Evolutionary conservation across 2,113 vertebrate species (phyloP).

Genomic region (Crotalus horridus): DNA sequence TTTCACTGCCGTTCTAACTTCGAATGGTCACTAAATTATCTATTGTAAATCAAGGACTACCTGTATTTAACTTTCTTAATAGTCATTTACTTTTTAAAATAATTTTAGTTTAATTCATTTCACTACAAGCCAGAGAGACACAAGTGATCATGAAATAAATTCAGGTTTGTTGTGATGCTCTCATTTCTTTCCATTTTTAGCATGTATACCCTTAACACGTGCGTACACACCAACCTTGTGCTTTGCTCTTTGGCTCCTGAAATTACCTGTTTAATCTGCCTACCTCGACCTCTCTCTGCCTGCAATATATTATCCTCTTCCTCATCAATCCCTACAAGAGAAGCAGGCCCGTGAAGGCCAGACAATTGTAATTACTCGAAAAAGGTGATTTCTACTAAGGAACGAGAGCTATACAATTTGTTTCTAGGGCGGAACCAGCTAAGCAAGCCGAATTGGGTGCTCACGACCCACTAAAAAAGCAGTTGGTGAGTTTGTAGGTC

Average conservation of each 20-base stretch:
- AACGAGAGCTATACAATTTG: background rate
- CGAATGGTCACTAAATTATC: background rate
- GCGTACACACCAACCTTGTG: background rate
- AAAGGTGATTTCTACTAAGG: background rate
- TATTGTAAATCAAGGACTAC: background rate
- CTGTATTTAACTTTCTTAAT: background rate
- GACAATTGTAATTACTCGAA: background rate
- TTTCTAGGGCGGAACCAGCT: background rate
- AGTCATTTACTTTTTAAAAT: background rate
- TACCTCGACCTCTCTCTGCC: background rate
- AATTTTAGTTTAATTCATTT: background rate
- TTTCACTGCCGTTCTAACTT: background rate
- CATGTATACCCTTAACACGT: background rate
- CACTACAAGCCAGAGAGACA: background rate
- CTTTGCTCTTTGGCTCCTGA: background rate
- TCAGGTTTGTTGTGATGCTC: background rate
- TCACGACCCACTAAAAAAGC: background rate
- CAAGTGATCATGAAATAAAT: background rate
- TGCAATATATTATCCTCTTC: background rate
- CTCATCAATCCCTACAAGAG: background rate
- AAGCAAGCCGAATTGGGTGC: background rate
- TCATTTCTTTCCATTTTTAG: background rate
- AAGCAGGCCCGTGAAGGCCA: background rate
- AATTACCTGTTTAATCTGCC: background rate
- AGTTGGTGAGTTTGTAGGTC: background rate